These are phyloP conservation scores for Cyanistes caeruleus DNA, from an alignment of 2,113 vertebrate genomes.

Conservation along the genomic window DNA sequence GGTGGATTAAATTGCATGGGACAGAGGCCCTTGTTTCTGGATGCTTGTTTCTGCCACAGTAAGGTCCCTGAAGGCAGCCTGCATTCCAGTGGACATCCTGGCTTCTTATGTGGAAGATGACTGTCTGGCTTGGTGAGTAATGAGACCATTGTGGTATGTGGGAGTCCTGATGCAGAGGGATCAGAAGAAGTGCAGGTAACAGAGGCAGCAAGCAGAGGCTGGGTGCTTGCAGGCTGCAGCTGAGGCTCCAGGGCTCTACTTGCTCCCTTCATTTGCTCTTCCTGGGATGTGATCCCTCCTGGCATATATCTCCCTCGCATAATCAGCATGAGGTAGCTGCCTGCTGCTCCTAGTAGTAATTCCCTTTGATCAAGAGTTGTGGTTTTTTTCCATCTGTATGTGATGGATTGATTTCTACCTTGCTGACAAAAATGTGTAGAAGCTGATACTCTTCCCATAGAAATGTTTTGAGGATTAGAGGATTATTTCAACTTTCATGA, in stretches of 20 bases:
- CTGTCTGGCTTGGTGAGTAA: not conserved
- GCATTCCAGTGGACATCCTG: not conserved
- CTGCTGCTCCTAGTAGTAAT: not conserved
- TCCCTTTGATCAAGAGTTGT: not conserved
- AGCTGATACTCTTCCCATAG: not conserved
- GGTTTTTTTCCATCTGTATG: fast-evolving
- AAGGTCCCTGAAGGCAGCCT: not conserved
- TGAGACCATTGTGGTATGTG: too few relatives aligned
- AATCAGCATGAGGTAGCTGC: not conserved
- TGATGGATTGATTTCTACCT: fast-evolving
- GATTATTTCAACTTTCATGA: not conserved
- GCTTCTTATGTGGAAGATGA: not conserved
- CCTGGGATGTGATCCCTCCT: not conserved
- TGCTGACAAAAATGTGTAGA: not conserved
- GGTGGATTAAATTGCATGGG: not conserved
- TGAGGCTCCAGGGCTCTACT: not conserved
- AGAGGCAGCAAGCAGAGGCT: not conserved
- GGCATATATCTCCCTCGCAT: not conserved
- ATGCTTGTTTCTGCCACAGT: fast-evolving
- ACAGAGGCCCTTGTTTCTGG: not conserved
- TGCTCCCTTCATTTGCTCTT: not conserved
- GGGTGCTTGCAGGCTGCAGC: not conserved
- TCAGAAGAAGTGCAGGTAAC: not conserved
- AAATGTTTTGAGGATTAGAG: not conserved
- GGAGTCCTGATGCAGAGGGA: fast-evolving